Evolutionary conservation across 2,797 vertebrate species (phyloP).

Genomic region (Mus caroli): DNA sequence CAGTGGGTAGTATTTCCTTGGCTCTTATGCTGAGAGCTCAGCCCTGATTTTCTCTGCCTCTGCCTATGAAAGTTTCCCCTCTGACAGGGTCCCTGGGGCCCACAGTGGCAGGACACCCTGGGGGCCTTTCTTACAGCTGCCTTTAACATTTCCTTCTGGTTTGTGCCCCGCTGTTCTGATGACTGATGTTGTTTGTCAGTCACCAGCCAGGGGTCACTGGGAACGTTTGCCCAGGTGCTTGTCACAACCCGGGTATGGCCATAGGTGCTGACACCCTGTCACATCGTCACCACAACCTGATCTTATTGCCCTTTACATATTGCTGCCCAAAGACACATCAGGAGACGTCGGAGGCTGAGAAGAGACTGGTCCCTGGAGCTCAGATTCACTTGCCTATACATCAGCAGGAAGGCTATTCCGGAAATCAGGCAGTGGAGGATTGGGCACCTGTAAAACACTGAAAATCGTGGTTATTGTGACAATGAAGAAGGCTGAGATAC

Average conservation of each 20-base stretch:
- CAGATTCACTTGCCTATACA: neutral
- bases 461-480: neutral
- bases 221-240: slow-evolving; percentile 54
- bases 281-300: slow-evolving; percentile 45
- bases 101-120: neutral
- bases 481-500: neutral
- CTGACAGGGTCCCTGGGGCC: slow-evolving; percentile 54
- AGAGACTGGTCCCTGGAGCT: neutral
- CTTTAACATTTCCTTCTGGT: slow-evolving; percentile 61
- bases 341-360: neutral
- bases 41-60: neutral
- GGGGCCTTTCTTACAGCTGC: slow-evolving; percentile 56
- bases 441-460: neutral
- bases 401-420: neutral
- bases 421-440: neutral
- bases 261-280: slow-evolving; percentile 80
- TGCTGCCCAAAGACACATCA: slow-evolving; percentile 48
- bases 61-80: neutral
- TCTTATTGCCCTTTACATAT: slow-evolving; percentile 78
- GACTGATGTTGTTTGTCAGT: slow-evolving; percentile 74
- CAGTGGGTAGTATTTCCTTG: accelerated
- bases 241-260: slow-evolving; percentile 60
- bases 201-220: slow-evolving; percentile 40
- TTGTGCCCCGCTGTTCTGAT: neutral
- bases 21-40: neutral